Evolutionary conservation across 2,797 vertebrate genomes (phyloP), one percentile per base, ranked within the genome.

Genomic region (Halcyon smyrnensis): DNA sequence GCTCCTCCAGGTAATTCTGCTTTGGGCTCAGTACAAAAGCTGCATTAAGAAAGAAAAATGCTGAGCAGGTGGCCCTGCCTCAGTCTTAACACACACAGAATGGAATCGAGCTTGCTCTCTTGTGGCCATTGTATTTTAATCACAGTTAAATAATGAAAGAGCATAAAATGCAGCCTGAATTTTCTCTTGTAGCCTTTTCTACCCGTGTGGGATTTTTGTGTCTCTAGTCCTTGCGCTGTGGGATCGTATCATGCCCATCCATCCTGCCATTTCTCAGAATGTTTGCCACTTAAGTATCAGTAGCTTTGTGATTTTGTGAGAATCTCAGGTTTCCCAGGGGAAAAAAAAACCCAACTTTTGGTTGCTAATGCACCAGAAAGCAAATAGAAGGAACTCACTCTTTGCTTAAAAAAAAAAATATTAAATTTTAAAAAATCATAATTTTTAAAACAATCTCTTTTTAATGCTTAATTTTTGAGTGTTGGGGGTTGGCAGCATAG

Each of bases 81-180:
- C 15, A 65, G 36, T 34, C 73, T 37, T 63, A 83, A 50, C 25
- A 51, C 41, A 60, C 37, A 54, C 4, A 78, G 56, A 82, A 92
- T 5, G 7, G 84, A 92, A 60, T 57, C 73, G 51, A 68, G 59
- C 19, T 86, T 63, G 19, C 53, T 82, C 62, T 20, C 30, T 75
- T 16, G 8, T 65, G 79, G 30, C 16, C 65, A 27, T 11, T 84
- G 89, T 59, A 32, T 80, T 87, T 93, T 81, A 93, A 93, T 65
- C 37, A 62, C 34, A 78, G 68, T 41, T 92, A 85, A 92, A 92
- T 95, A 93, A 94, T 69, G 76, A 30, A 94, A 56, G 39, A 84
- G 43, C 24, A 88, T 34, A 81, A 95, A 91, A 32, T 46, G 27
- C 91, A 86, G 69, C 25, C 37, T 69, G 54, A 54, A 41, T 74